These are phyloP conservation scores for Uromys caudimaculatus DNA, from an alignment of 2,797 vertebrate species.

Conservation along the genomic window DNA sequence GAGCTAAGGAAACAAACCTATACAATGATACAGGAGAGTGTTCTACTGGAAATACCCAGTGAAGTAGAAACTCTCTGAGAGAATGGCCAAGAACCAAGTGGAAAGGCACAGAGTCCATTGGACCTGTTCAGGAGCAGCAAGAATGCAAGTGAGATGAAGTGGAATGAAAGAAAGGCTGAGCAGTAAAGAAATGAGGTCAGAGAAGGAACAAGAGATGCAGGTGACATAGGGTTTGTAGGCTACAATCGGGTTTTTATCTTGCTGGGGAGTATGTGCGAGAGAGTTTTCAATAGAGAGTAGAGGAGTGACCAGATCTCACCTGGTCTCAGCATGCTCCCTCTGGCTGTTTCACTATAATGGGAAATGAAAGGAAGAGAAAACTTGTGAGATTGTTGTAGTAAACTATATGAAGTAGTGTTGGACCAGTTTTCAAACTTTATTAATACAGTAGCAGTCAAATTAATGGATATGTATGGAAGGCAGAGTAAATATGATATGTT, in stretches of 20 bases:
- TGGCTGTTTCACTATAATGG: not conserved
- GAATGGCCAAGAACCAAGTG: not conserved
- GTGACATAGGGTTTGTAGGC: not conserved
- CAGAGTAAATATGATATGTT: constrained; percentile 43
- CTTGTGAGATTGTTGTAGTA: constrained; percentile 1
- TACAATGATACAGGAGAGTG: constrained; percentile 6
- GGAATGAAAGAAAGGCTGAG: not conserved
- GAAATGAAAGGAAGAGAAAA: not conserved
- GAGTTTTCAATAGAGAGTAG: constrained; percentile 1
- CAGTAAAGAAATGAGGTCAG: not conserved
- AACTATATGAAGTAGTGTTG: not conserved
- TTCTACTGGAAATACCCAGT: not conserved
- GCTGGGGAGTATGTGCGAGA: not conserved
- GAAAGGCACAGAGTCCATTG: not conserved
- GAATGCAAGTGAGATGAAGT: constrained; percentile 3
- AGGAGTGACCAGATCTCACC: not conserved
- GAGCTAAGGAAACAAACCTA: constrained; percentile 19
- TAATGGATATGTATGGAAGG: constrained; percentile 25
- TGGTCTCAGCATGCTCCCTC: not conserved
- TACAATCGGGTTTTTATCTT: constrained; percentile 15
- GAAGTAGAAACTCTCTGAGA: not conserved
- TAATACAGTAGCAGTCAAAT: constrained; percentile 10
- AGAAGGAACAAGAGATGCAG: constrained; percentile 5
- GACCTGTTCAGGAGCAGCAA: constrained; percentile 13
- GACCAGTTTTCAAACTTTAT: constrained; percentile 13